These are phyloP conservation scores for Drosophila novamexicana DNA, from an alignment of 1,140 invertebrate genomes.

Conservation along the genomic window DNA sequence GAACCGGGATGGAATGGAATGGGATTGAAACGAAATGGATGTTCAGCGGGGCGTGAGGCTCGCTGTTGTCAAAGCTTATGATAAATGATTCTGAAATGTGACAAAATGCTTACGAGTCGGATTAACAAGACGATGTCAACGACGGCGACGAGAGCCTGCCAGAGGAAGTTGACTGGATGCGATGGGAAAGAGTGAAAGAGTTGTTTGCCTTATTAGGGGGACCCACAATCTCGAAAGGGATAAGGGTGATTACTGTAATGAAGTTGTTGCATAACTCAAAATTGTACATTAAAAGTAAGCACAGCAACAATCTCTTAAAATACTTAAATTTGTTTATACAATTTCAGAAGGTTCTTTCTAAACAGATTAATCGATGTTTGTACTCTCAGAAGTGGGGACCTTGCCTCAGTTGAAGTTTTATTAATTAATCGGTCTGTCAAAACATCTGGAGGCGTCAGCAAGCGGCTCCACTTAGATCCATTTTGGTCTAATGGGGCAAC, in stretches of 20 bases:
- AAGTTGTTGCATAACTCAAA: constrained; percentile 53
- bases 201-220: neutral
- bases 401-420: neutral
- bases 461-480: constrained; percentile 6
- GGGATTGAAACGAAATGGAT: constrained; percentile 15
- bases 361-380: neutral
- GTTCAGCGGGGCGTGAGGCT: constrained; percentile 59
- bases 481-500: constrained; percentile 7
- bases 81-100: constrained; percentile 83
- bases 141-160: constrained; percentile 23
- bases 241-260: constrained; percentile 64
- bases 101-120: constrained; percentile 82
- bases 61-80: constrained; percentile 78
- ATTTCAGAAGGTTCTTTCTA: neutral
- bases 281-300: neutral
- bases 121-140: constrained; percentile 60
- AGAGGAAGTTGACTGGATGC: constrained; percentile 25
- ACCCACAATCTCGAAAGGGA: constrained; percentile 49
- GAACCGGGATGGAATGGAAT: constrained; percentile 48
- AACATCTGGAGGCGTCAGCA: constrained; percentile 14
- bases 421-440: constrained; percentile 1
- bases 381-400: too few relatives aligned
- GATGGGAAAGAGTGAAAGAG: neutral
- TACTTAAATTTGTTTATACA: neutral
- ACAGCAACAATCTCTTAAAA: constrained; percentile 7